Percentiles rank a stretch among this genome's conserved stretches.
These are phyloP conservation scores for Bovichtus diacanthus DNA, from an alignment of 2,797 vertebrate genomes.

Conservation along the genomic window DNA sequence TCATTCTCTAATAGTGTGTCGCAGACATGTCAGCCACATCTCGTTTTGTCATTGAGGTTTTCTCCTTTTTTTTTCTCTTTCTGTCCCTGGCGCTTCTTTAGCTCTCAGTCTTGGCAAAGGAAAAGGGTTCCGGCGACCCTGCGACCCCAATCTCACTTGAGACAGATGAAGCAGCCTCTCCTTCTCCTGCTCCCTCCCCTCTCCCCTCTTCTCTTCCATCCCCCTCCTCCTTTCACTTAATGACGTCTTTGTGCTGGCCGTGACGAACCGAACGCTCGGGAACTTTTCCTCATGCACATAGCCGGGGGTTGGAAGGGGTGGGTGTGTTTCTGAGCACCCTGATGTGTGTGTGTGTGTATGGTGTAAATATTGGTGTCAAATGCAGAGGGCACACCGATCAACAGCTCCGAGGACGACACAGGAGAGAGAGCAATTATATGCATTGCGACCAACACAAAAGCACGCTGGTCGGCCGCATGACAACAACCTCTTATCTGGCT, in stretches of 20 bases:
- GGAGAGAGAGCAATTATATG: conserved; percentile 74
- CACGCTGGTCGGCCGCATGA: conserved; percentile 51
- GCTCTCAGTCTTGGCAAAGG: conserved; percentile 67
- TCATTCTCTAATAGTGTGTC: conserved; percentile 73
- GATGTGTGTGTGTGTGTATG: conserved; percentile 18
- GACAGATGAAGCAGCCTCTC: conserved; percentile 80
- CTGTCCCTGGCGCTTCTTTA: conserved; percentile 51
- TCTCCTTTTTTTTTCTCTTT: conserved; percentile 25
- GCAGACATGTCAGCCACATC: conserved; percentile 67
- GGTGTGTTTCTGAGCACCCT: conserved; percentile 28
- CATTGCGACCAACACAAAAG: conserved; percentile 73
- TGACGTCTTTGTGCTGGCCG: conserved; percentile 69
- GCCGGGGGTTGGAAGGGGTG: not conserved
- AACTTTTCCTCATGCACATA: conserved; percentile 66
- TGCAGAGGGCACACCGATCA: conserved; percentile 70
- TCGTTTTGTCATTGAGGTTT: conserved; percentile 67
- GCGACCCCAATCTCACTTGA: conserved; percentile 84
- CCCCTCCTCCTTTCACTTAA: conserved; percentile 59
- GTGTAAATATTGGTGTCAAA: conserved; percentile 81
- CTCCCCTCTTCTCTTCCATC: conserved; percentile 11
- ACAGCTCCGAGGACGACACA: conserved; percentile 49
- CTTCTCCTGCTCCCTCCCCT: conserved; percentile 14
- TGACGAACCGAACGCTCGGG: conserved; percentile 65
- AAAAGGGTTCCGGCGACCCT: conserved; percentile 76
- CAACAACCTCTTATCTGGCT: conserved; percentile 71